Evolutionary conservation across 2,113 vertebrate species (phyloP), one percentile per base, ranked within the genome.

Genomic region (Pelecanus crispus): DNA sequence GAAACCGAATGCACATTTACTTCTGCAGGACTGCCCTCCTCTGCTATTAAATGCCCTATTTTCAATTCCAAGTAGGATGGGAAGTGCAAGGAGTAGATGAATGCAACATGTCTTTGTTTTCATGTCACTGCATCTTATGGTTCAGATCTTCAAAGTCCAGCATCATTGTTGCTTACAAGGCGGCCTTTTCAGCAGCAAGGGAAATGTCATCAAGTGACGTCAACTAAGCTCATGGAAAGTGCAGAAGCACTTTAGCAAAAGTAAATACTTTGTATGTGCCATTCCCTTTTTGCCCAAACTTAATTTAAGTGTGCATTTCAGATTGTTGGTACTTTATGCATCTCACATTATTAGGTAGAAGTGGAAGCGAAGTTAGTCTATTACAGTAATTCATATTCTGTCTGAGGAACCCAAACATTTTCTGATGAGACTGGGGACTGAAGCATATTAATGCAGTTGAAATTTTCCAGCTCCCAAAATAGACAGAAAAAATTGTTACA

Each of bases 321-420:
- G 32, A 45, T 81, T 68, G 47, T 47, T 81, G 58, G 25, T 49
- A 53, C n/a, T 72, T 89, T 31, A 53, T 82, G 17, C 65, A 50
- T 91, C 49, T 90, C 42, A 53, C n/a, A 58, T 91, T 75, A 92
- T 61, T 66, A 80, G 85, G 81, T 89, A 74, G 26, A 38, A 84
- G 73, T 65, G n/a, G 58, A 83, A 93, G 50, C 50, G 70, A 61
- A 92, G 32, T 81, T 78, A 84, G 61, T 89, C 73, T 42, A 44
- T 95, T 86, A 72, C 68, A 84, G 2, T 82, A 40, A 87, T 93
- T 91, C 88, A 38, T 89, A 85, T 94, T 96, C 74, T 82, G 67
- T 75, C 81, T 61, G 70, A 85, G 50, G 73, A 97, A 53, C 22
- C 31, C 28, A 81, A 91, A 72, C 66, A 36, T 84, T 47, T 94